phyloP scores from a whole-genome alignment of 2,113 vertebrate genomes.

The Verasper variegatus region DNA sequence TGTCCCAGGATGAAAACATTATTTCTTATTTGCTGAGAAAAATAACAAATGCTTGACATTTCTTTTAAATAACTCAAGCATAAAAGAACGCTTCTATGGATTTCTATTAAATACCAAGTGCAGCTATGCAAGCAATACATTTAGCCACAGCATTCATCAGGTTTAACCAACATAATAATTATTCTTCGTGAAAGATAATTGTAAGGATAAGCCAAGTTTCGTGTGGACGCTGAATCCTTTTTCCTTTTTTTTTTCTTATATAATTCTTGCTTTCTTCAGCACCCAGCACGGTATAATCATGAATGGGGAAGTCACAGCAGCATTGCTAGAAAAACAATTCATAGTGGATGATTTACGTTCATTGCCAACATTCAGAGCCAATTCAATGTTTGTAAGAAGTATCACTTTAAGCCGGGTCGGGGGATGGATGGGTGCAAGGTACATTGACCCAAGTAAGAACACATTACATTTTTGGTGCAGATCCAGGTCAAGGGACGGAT shows the following conservation, averaged over 20 bases:
- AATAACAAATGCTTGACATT: neutral
- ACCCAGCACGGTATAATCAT: neutral
- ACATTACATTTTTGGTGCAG: too few species aligned
- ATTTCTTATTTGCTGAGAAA: neutral
- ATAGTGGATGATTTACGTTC: neutral
- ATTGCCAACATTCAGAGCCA: neutral
- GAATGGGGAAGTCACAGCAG: neutral
- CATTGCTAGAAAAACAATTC: neutral
- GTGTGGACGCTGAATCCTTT: neutral
- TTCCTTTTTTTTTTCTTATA: neutral
- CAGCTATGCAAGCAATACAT: neutral
- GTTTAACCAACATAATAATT: neutral
- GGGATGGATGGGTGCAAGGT: too few species aligned
- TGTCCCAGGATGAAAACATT: neutral
- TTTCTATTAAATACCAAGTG: neutral
- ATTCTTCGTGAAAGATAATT: constrained; percentile 1
- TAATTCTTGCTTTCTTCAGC: neutral
- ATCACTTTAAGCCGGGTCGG: too few species aligned
- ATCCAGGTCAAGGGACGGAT: too few species aligned
- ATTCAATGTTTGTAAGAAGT: neutral
- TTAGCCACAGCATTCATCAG: neutral
- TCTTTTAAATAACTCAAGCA: neutral
- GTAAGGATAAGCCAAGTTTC: neutral
- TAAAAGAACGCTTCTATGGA: neutral
- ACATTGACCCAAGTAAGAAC: too few species aligned